These are phyloP conservation scores for Lophotriccus pileatus DNA, from an alignment of 2,797 vertebrate species.

Conservation along the genomic window DNA sequence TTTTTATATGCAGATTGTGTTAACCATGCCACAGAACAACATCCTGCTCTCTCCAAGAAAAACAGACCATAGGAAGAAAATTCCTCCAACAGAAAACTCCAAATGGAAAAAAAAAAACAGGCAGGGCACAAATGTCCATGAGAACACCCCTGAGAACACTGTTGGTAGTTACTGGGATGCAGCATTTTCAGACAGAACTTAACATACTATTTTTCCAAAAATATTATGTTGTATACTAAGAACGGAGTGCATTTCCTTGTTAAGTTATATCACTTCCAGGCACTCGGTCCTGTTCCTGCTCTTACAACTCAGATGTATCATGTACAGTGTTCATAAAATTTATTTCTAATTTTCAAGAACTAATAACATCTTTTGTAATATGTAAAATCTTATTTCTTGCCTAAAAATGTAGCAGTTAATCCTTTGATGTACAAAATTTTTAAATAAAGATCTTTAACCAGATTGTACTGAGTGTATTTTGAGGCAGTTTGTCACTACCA, in stretches of 20 bases:
- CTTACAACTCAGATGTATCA: slow-evolving; percentile 38
- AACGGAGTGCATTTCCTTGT: slow-evolving; percentile 24
- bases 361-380: slow-evolving; percentile 69
- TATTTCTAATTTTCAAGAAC: slow-evolving; percentile 36
- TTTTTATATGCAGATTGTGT: slow-evolving; percentile 30
- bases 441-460: slow-evolving; percentile 81
- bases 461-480: background rate
- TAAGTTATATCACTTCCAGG: slow-evolving; percentile 46
- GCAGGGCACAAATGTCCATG: background rate
- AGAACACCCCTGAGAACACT: background rate
- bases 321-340: slow-evolving; percentile 65
- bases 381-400: slow-evolving; percentile 79
- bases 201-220: slow-evolving; percentile 1
- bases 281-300: slow-evolving; percentile 11
- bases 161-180: background rate
- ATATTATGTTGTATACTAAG: slow-evolving; percentile 14
- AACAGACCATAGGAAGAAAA: background rate
- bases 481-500: background rate
- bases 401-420: slow-evolving; percentile 74
- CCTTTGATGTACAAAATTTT: slow-evolving; percentile 85
- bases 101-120: background rate
- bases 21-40: background rate
- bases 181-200: slow-evolving; percentile 30
- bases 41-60: slow-evolving; percentile 42
- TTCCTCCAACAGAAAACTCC: slow-evolving; percentile 3